Percentiles rank a stretch among this genome's conserved stretches.
Evolutionary conservation across 2,888 invertebrate genomes (phyloP).

Genomic region (Caenorhabditis sp.): DNA sequence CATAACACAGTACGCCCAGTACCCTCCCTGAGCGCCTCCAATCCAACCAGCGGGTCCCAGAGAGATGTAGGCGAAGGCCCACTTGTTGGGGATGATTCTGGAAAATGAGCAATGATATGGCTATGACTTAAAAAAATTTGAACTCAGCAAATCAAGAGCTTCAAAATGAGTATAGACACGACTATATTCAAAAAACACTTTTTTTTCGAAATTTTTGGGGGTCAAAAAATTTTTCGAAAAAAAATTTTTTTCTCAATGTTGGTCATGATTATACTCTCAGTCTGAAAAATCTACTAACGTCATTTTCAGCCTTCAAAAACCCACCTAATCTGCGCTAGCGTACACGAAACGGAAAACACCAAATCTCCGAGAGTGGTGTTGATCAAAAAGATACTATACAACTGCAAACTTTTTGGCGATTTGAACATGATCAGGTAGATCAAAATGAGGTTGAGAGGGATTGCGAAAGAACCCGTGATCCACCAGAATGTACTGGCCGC

Average conservation of each 20-base stretch:
- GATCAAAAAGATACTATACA: constrained; percentile 68
- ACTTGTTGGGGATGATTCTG: constrained; percentile 77
- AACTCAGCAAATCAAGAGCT: background rate
- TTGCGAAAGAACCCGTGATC: constrained; percentile 62
- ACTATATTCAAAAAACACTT: background rate
- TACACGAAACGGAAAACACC: constrained; percentile 64
- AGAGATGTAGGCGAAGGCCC: constrained; percentile 76
- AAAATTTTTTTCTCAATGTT: background rate
- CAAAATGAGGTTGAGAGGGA: constrained; percentile 63
- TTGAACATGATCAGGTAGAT: constrained; percentile 65
- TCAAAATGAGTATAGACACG: background rate
- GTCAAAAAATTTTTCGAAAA: background rate
- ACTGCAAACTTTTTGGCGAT: constrained; percentile 57
- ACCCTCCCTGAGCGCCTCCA: constrained; percentile 63
- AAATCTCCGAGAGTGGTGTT: constrained; percentile 70
- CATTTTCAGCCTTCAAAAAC: background rate
- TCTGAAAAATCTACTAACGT: background rate
- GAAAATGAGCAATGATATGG: background rate
- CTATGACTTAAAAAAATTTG: background rate
- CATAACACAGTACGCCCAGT: constrained; percentile 68
- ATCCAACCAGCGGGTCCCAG: constrained; percentile 70
- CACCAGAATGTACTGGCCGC: constrained; percentile 58
- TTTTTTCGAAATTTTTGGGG: background rate
- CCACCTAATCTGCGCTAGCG: constrained; percentile 71
- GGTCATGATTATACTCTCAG: background rate